Evolutionary conservation across 1,140 invertebrate genomes (phyloP), one percentile per base, ranked within the genome.

Genomic region (Drosophila virilis): DNA sequence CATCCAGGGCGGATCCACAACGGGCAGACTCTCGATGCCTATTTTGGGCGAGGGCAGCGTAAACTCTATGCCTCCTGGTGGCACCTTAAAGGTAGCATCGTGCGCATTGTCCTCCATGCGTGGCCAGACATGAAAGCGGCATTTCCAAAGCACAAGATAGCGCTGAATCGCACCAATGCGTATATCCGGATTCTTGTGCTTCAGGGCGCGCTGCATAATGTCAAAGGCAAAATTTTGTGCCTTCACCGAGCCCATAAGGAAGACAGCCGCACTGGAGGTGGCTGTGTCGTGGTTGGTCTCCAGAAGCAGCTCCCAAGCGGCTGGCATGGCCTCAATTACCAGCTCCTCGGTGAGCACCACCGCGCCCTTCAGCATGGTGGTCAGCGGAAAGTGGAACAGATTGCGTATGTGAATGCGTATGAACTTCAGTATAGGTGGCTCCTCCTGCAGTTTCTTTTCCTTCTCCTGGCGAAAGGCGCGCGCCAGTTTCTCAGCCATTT

Each of bases 1-100:
- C 95, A 98, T 98, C 99, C 99, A 99, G 0, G 99, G 98, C 15
- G 99, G 98, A 94, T 99, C 99, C 0, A 99, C 97, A 1, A 99
- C 98, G 2, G 97, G 96, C 65, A 98, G 93, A 35, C 96, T 97
- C 92, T 98, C 97, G 22, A 98, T 97, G 6, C 99, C 99, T 78
- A 99, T 99, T 92, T 99, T 98, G 0, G 99, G 99, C 0, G 98
- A 99, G 0, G 99, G 99, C 13, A 99, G 93, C 1, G 98, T 99
- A 90, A 99, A 99, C 90, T 99, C 99, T 74, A 99, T 99, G 17
- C 97, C 97, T 0, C 99, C 98, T 0, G 99, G 99, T 6, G 98
- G 98, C 0, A 99, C 96, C 94, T 99, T 99, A 85, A 99, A 99
- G 0, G 96, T 96, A 13, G 97, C 91, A 57, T 92, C 91, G 59